Percentiles rank a stretch among this genome's conserved stretches.
Evolutionary conservation across 2,888 invertebrate genomes (phyloP).

Genomic region (Pseudanteris insignis): DNA sequence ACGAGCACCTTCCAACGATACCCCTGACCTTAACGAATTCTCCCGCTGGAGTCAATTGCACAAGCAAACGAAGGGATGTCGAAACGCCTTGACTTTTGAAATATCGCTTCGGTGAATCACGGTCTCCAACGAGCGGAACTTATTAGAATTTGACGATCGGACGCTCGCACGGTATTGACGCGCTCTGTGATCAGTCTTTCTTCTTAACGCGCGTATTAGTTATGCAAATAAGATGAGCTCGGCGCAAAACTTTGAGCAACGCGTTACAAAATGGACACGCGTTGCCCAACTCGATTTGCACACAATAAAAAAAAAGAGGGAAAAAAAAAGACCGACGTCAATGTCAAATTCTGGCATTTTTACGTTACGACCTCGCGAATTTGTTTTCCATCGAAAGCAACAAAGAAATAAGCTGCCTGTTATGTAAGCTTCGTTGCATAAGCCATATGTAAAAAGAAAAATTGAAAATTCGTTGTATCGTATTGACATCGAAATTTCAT

Average conservation of each 20-base stretch:
- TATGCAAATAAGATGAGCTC: conserved; percentile 27
- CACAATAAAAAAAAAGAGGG: conserved; percentile 28
- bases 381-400: conserved; percentile 6
- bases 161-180: conserved; percentile 20
- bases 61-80: conserved; percentile 57
- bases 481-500: conserved; percentile 3
- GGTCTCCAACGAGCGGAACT: conserved; percentile 51
- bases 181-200: conserved; percentile 17
- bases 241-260: conserved; percentile 25
- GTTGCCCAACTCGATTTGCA: conserved; percentile 36
- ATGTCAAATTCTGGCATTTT: conserved; percentile 27
- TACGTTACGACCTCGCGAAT: conserved; percentile 10
- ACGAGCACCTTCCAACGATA: conserved; percentile 51
- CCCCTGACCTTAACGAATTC: conserved; percentile 62
- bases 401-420: no score
- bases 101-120: conserved; percentile 55
- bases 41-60: conserved; percentile 55
- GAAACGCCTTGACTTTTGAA: conserved; percentile 59
- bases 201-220: conserved; percentile 17
- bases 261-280: conserved; percentile 12
- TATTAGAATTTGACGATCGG: conserved; percentile 42
- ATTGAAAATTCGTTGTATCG: neutral
- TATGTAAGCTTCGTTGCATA: no score
- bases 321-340: conserved; percentile 22
- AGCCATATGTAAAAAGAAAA: no score